phyloP scores from a whole-genome alignment of 2,888 invertebrate species.

The Steromphala cineraria region DNA sequence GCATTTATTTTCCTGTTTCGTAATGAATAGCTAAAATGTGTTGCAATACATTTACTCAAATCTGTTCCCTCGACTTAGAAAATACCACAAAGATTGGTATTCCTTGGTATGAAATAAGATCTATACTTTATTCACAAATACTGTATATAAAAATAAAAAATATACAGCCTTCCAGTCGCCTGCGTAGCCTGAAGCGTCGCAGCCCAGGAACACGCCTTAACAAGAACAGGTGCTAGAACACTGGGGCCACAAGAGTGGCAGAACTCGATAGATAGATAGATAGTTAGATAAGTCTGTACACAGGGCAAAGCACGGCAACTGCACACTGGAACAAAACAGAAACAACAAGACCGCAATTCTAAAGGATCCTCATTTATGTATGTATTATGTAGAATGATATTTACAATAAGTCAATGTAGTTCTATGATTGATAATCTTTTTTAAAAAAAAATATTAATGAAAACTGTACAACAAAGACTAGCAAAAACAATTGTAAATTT shows the following conservation, averaged over 20 bases:
- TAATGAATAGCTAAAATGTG: too few species aligned
- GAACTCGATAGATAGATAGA: too few species aligned
- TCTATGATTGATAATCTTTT: conserved; percentile 12
- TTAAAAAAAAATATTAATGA: conserved; percentile 8
- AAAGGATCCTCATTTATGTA: conserved; percentile 20
- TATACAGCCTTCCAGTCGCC: conserved; percentile 45
- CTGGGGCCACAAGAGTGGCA: too few species aligned
- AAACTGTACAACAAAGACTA: conserved; percentile 21
- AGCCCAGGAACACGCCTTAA: neutral
- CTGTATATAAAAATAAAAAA: conserved; percentile 60
- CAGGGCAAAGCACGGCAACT: neutral
- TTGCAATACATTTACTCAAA: too few species aligned
- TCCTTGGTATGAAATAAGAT: conserved; percentile 36
- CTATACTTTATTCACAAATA: conserved; percentile 54
- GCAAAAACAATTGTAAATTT: conserved; percentile 14
- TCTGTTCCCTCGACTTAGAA: neutral
- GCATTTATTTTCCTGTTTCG: too few species aligned
- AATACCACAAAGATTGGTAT: conserved; percentile 9
- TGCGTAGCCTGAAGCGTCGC: neutral
- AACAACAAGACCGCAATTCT: conserved; percentile 15
- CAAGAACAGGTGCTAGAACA: neutral
- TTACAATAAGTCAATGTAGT: conserved; percentile 13
- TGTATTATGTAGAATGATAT: conserved; percentile 20
- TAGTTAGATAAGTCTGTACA: neutral
- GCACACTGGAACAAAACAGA: neutral